Evolutionary conservation across 64 coral and sea anemone species (phyloP).

Genomic region (Dendronephthya gigantea): DNA sequence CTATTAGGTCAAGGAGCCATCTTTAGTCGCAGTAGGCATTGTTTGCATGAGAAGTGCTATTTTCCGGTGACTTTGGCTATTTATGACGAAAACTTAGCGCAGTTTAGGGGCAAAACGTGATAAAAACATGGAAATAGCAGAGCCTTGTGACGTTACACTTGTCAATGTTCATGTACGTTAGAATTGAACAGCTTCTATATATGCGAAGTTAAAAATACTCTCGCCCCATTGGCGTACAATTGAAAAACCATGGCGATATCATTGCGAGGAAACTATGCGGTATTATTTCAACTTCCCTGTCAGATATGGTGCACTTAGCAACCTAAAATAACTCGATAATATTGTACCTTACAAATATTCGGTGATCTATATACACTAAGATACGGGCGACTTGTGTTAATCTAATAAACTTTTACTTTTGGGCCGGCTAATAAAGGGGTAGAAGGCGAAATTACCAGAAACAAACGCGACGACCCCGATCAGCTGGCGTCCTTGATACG

Average conservation of each 20-base stretch:
- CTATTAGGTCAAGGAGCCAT: not conserved
- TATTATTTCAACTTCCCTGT: not conserved
- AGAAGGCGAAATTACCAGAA: not conserved
- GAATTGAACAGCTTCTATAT: too few relatives aligned
- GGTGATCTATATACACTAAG: too few relatives aligned
- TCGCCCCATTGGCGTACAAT: not conserved
- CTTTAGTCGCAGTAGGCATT: not conserved
- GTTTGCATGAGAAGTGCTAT: not conserved
- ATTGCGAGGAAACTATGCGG: not conserved
- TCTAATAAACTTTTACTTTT: not conserved
- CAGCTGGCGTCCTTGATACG: not conserved
- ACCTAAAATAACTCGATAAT: not conserved
- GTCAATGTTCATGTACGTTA: too few relatives aligned
- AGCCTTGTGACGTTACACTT: too few relatives aligned
- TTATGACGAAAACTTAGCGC: not conserved
- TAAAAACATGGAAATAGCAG: not conserved
- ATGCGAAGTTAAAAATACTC: not conserved
- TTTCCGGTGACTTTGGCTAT: not conserved
- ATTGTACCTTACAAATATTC: not conserved
- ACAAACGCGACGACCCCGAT: too few relatives aligned
- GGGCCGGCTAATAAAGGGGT: not conserved
- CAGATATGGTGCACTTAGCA: not conserved
- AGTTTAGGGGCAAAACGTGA: not conserved
- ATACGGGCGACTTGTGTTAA: too few relatives aligned
- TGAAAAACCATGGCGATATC: not conserved